Conservation (phyloP, 2,113 vertebrate species). For the Ancistrus triradiatus region DNA sequence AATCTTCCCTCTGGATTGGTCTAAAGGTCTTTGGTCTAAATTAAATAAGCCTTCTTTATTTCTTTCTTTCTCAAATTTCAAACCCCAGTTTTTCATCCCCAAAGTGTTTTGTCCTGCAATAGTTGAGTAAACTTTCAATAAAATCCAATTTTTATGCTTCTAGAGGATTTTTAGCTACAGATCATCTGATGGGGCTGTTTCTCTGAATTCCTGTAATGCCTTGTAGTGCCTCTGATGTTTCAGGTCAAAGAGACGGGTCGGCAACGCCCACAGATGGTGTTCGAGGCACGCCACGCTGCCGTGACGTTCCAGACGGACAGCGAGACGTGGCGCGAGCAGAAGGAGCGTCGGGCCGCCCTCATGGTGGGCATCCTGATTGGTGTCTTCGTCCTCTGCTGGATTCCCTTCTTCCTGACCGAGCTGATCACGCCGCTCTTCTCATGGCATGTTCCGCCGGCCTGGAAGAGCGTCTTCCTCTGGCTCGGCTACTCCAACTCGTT, state of each 20-base stretch:
- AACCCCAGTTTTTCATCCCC: too few relatives aligned
- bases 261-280: slow-evolving; percentile 66
- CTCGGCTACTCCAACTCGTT: slow-evolving; percentile 58
- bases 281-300: slow-evolving; percentile 63
- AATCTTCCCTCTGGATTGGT: too few relatives aligned
- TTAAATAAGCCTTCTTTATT: too few relatives aligned
- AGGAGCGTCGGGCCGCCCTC: slow-evolving; percentile 48
- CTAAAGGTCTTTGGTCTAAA: too few relatives aligned
- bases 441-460: slow-evolving; percentile 25
- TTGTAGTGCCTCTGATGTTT: too few relatives aligned
- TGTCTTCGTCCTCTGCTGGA: slow-evolving; percentile 56
- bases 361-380: slow-evolving; percentile 54
- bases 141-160: too few relatives aligned
- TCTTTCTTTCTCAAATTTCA: too few relatives aligned
- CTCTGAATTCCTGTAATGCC: too few relatives aligned
- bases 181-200: too few relatives aligned
- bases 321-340: slow-evolving; percentile 73
- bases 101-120: too few relatives aligned
- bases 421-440: slow-evolving; percentile 43
- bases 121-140: too few relatives aligned
- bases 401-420: slow-evolving; percentile 53
- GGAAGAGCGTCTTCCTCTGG: slow-evolving; percentile 51
- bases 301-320: slow-evolving; percentile 73
- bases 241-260: slow-evolving; percentile 65
- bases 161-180: too few relatives aligned